phyloP scores from a whole-genome alignment of 2,797 vertebrate genomes.

The Orestias chungarensis region DNA sequence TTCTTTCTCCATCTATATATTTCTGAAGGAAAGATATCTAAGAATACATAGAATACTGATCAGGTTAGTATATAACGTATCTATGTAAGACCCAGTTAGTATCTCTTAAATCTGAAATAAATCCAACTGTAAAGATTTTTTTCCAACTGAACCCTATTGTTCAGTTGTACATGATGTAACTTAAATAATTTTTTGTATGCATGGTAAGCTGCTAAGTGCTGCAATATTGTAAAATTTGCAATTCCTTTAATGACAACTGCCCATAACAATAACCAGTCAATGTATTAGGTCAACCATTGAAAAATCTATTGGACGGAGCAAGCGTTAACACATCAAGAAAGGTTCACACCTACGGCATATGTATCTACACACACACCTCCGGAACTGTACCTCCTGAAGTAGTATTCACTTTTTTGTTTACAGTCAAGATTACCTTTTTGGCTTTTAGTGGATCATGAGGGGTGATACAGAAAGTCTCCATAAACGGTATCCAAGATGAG shows the following conservation, averaged over 20 bases:
- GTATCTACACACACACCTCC: background rate
- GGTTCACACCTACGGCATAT: slow-evolving; percentile 6
- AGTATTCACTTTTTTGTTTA: slow-evolving; percentile 5
- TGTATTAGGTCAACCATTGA: background rate
- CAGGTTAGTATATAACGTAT: too few relatives aligned
- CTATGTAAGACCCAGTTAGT: too few relatives aligned
- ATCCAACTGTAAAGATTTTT: too few relatives aligned
- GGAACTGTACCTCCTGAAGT: slow-evolving; percentile 17
- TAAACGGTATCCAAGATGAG: slow-evolving; percentile 30
- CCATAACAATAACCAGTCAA: background rate
- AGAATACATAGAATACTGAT: background rate
- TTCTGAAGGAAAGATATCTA: background rate
- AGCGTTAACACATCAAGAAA: slow-evolving; percentile 14
- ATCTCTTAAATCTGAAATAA: too few relatives aligned
- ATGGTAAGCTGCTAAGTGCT: background rate
- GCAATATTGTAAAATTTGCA: background rate
- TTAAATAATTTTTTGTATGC: background rate
- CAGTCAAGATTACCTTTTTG: background rate
- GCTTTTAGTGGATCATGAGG: background rate
- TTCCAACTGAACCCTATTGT: background rate
- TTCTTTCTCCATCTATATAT: slow-evolving; percentile 4
- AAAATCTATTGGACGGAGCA: background rate
- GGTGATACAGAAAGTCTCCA: slow-evolving; percentile 20
- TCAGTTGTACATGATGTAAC: background rate
- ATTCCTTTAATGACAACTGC: background rate